Conservation (phyloP, 2,888 invertebrate genomes). For the Malthinus seriepunctatus region DNA sequence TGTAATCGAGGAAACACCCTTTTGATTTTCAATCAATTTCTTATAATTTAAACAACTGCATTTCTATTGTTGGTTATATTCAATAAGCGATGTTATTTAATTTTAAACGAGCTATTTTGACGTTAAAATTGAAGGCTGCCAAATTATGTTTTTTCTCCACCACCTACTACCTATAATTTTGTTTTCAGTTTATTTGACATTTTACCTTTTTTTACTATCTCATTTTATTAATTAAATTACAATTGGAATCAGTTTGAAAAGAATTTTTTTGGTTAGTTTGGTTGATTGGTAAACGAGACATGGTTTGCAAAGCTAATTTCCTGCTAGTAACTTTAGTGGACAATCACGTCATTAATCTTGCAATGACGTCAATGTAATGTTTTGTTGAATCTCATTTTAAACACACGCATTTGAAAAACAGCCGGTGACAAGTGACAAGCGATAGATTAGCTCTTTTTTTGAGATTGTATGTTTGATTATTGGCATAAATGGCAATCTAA, state of each 20-base stretch:
- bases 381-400: constrained; percentile 47
- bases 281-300: constrained; percentile 31
- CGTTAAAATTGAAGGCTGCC: constrained; percentile 13
- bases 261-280: constrained; percentile 13
- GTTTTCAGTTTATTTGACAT: constrained; percentile 25
- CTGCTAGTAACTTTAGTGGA: constrained; percentile 43
- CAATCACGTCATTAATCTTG: constrained; percentile 53
- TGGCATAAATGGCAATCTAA: constrained; percentile 17
- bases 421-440: constrained; percentile 52
- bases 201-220: neutral
- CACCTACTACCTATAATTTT: too few relatives aligned
- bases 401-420: constrained; percentile 47
- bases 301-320: constrained; percentile 45
- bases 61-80: constrained; percentile 12
- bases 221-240: too few relatives aligned
- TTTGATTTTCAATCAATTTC: constrained; percentile 33
- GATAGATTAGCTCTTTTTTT: constrained; percentile 49
- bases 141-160: constrained; percentile 34
- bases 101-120: constrained; percentile 16
- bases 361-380: constrained; percentile 48
- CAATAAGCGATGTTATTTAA: neutral
- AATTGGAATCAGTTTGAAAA: neutral
- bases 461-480: constrained; percentile 47
- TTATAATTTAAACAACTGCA: constrained; percentile 10
- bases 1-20: constrained; percentile 34